Percentiles rank a stretch among this genome's conserved stretches.
Evolutionary conservation across 2,888 invertebrate species (phyloP).

Genomic region (Hirtodrosophila confusa): DNA sequence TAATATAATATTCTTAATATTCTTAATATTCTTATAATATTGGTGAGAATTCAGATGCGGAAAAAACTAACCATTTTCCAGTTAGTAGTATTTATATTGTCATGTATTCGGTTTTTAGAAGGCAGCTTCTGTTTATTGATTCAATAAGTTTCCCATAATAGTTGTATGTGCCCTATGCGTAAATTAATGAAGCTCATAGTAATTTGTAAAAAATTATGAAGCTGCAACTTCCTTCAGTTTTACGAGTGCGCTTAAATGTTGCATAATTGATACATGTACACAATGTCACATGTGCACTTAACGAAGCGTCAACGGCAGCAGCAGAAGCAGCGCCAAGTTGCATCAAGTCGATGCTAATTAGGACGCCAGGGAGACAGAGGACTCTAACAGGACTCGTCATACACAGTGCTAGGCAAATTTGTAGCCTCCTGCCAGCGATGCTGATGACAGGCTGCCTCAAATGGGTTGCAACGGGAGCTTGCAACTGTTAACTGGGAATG

Average conservation of each 20-base stretch:
- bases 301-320: conserved; percentile 50
- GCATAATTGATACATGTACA: conserved; percentile 63
- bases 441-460: conserved; percentile 54
- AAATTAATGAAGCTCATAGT: not conserved
- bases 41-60: too few relatives aligned
- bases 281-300: conserved; percentile 64
- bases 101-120: too few relatives aligned
- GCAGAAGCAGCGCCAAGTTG: conserved; percentile 20
- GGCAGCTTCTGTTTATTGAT: too few relatives aligned
- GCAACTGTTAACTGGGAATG: conserved; percentile 3
- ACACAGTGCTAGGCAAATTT: conserved; percentile 46
- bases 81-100: too few relatives aligned
- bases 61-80: too few relatives aligned
- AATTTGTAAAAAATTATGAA: conserved; percentile 8
- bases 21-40: too few relatives aligned
- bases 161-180: too few relatives aligned
- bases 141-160: not conserved
- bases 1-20: too few relatives aligned
- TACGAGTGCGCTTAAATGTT: conserved; percentile 52
- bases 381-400: conserved; percentile 35
- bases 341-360: conserved; percentile 64
- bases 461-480: conserved; percentile 11
- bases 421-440: conserved; percentile 33
- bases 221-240: conserved; percentile 14
- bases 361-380: conserved; percentile 34